Evolutionary conservation across 2,797 vertebrate genomes (phyloP), one percentile per base, ranked within the genome.

Genomic region (Rhodeus uyekii): DNA sequence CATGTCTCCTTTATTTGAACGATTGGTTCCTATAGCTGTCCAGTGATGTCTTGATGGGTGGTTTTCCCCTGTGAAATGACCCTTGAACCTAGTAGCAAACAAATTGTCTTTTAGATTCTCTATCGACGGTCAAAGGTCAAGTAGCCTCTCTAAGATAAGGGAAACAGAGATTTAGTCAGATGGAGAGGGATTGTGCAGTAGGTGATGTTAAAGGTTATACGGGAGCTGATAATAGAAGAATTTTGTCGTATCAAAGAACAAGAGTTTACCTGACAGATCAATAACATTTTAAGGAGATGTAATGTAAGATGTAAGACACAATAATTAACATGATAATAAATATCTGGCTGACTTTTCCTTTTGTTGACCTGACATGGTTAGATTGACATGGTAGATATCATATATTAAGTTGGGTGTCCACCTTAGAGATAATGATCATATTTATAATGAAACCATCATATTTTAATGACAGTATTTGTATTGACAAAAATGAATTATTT

Each of bases 11-110:
- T 76, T 83, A 55, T 65, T 71, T 89, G 90, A 92, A 76, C 69
- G 85, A 92, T 91, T 91, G 86, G 78, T 87, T 87, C 84, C 83
- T 83, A n/a, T n/a, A 76, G 84, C 81, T 3, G 36, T 68, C 75
- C 82, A 48, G 53, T 78, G 55, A 75, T 50, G 18, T 78, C 58
- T 48, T 80, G 78, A 68, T 18, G 0, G 24, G 60, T 27, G 32
- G 44, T 71, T 71, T 32, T 74, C 86, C 84, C 80, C 5, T 6
- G 86, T 65, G 88, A 64, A 74, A 2, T 83, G 48, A 87, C 86
- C 87, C 84, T 53, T 87, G 87, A 85, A 86, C 76, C 64, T 14
- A 61, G 60, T 36, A 32, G 39, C 18, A 14, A 27, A 42, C 69
- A 82, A 73, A 74, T 78, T 44, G 48, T 87, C 80, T 84, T 69